Percentiles rank a stretch among this genome's conserved stretches.
Conservation (phyloP, 2,113 vertebrate genomes). For the Gambusia holbrooki region DNA sequence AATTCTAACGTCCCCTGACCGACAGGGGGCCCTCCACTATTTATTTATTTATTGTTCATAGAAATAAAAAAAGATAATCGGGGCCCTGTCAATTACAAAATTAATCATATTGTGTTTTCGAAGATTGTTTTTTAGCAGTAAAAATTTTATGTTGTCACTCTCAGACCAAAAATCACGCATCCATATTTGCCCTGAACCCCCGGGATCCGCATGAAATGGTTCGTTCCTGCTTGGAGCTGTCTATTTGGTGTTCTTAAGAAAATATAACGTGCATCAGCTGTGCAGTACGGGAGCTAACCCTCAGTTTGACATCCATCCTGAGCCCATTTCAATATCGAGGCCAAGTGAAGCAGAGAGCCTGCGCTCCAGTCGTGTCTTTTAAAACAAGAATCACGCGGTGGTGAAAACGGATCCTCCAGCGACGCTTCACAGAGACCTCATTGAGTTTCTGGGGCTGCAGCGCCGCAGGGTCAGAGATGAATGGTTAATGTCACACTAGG, state of each 20-base stretch:
- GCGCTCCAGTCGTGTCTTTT: constrained; percentile 15
- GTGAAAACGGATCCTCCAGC: constrained; percentile 36
- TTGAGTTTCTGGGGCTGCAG: constrained; percentile 69
- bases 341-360: background rate
- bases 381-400: constrained; percentile 22
- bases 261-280: background rate
- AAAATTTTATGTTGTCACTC: no score
- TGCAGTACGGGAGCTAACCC: background rate
- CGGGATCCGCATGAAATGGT: no score
- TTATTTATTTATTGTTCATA: no score
- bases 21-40: no score
- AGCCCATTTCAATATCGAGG: background rate
- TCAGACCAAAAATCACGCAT: no score
- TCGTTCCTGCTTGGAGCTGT: no score
- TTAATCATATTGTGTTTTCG: no score
- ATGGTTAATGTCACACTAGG: constrained; percentile 72
- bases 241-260: background rate
- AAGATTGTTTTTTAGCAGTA: no score
- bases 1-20: no score
- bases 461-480: constrained; percentile 55
- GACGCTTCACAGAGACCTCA: constrained; percentile 54
- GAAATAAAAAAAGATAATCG: no score
- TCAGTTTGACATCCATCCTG: background rate
- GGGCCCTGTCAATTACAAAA: no score
- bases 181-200: no score